Base-by-base conservation (phyloP, 2,113 vertebrate genomes). In the Neolamprologus sp. region DNA sequence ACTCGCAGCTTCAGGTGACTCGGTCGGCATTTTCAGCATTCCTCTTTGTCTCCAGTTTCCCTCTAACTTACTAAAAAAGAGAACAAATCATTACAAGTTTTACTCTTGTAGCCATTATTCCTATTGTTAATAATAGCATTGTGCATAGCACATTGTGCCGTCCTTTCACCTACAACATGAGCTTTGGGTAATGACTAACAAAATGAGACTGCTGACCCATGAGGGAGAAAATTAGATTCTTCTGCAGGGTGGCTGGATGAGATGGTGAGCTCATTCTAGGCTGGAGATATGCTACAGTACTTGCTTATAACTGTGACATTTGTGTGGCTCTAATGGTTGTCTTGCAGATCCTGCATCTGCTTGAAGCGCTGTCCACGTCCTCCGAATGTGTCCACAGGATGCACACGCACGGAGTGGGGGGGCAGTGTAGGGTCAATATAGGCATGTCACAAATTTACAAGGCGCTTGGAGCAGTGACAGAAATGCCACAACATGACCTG, bases 1-100 rank as follows among this genome's bases (percentile, higher is more conserved):
- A 88, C 84, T 89, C 35, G 45, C 78, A 85, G 85, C 88, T 88
- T 82, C 63, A 65, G 85, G 82, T 49, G n/a, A 82, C 14, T 53
- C 33, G 73, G 78, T 23, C 16, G 28, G 40, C 23, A 3, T 51
- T n/a, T 21, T 12, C 23, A 19, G 57, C 45, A 68, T 63, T 33
- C 21, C 42, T 42, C 53, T 83, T 37, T 35, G 12, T 37, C 37
- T 11, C 16, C 53, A n/a, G 45, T 57, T 49, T 78, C 1, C 7
- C 2, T 73, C 14, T 65, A 16, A 37, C 16, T 75, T 37, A 49
- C 40, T 40, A 82, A 73, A 63, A 37, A 60, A 51, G 2, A 81
- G 68, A 23, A 51, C 13, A 75, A 16, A 65, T 65, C 63, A 14
- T 35, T 35, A 17, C 37, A 30, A 9, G 13, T 57, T 21, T 71